Evolutionary conservation across 1,140 invertebrate genomes (phyloP), one percentile per base, ranked within the genome.

Genomic region (Ctenoplectra terminalis): DNA sequence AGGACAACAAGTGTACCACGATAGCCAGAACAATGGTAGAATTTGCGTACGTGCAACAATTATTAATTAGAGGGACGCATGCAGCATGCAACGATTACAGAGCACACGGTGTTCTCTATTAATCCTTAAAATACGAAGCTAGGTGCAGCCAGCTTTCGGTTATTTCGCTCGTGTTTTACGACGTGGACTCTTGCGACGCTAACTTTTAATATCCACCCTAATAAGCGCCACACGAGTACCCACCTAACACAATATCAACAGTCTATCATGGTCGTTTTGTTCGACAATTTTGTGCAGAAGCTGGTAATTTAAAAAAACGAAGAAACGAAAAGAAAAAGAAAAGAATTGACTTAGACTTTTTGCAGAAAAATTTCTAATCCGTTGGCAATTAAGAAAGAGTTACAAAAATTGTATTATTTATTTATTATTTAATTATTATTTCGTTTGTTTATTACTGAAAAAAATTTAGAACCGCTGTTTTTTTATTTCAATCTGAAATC

Each of bases 11-110:
- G 1, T 7, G 13, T 46, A 1, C 43, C 46, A 13, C 60, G 34
- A 52, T 75, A 50, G 40, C 70, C 46, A n/a, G 15, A 2, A 52
- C n/a, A 17, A 11, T 37, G 58, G 20, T 15, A 17, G 46, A 8
- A 64, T 23, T 40, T 40, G 48, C 70, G 52, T 60, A 37, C 46
- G n/a, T 77, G 52, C 64, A 61, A 76, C 72, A 67, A 50, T 74
- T 72, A 50, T 82, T 78, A 82, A 82, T 78, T 71, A 78, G 60
- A 29, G 15, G 20, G 56, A 46, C 48, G 23, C 74, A 52, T 82
- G 56, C 66, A 50, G 26, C 79, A 29, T 81, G 72, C 81, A 37
- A 26, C 29, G 64, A 70, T 77, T 70, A 34, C 74, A 2, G 31
- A 48, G 50, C 74, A 37, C 56, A 43, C 56, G 61, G 3, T 58